A percentile compares a stretch with the other conserved stretches of the same genome.
Evolutionary conservation across 2,888 invertebrate genomes (phyloP).

Genomic region (Junonia oenone): DNA sequence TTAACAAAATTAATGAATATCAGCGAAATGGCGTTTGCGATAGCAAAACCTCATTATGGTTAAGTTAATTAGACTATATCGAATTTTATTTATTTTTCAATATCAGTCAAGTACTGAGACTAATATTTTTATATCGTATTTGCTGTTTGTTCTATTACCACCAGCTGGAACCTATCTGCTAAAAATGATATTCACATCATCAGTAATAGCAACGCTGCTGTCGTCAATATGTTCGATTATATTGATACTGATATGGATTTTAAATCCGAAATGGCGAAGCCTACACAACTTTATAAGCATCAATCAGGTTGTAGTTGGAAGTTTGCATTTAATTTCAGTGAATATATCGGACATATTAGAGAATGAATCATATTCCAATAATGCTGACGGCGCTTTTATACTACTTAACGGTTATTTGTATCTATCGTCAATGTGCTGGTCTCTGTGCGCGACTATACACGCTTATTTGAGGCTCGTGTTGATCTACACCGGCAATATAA

Average conservation of each 20-base stretch:
- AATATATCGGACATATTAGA: background rate
- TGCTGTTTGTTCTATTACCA: too few species aligned
- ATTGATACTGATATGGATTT: slow-evolving; percentile 25
- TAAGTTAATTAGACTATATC: too few species aligned
- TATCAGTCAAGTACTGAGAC: too few species aligned
- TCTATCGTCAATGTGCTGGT: slow-evolving; percentile 21
- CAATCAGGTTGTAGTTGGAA: slow-evolving; percentile 27
- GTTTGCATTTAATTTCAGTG: slow-evolving; percentile 19
- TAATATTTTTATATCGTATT: too few species aligned
- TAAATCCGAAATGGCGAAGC: slow-evolving; percentile 28
- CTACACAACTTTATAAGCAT: slow-evolving; percentile 30
- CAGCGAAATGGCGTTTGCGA: too few species aligned
- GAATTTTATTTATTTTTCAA: too few species aligned
- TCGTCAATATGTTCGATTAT: slow-evolving; percentile 21
- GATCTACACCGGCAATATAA: slow-evolving; percentile 23
- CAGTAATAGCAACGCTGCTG: background rate
- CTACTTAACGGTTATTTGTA: slow-evolving; percentile 22
- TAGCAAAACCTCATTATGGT: too few species aligned
- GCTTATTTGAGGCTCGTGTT: slow-evolving; percentile 29
- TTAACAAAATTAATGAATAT: too few species aligned
- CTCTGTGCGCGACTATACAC: slow-evolving; percentile 24
- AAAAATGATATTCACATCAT: background rate
- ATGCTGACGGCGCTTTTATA: background rate
- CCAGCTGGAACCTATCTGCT: background rate
- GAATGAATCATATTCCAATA: too few species aligned